Percentiles rank a stretch among this genome's conserved stretches.
Conservation (phyloP, 2,888 invertebrate species). For the Drosophila subquinaria region DNA sequence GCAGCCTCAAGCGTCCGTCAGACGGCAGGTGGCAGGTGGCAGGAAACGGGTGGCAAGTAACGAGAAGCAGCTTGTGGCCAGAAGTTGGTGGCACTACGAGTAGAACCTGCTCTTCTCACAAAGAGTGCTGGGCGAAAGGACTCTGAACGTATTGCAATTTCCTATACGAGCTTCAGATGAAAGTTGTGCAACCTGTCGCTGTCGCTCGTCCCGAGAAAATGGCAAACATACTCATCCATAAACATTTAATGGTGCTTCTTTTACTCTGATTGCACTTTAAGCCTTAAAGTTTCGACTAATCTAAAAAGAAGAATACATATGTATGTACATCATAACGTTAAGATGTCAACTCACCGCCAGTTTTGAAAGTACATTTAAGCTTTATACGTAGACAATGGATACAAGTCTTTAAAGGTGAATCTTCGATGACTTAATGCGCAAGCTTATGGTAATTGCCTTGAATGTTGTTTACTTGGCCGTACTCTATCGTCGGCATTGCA, state of each 20-base stretch:
- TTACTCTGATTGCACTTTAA: constrained; percentile 19
- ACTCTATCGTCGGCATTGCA: too few relatives aligned
- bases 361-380: background rate
- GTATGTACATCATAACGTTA: background rate
- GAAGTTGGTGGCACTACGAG: background rate
- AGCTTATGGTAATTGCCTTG: too few relatives aligned
- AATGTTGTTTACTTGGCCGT: too few relatives aligned
- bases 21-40: background rate
- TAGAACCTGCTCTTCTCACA: background rate
- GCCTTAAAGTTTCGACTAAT: constrained; percentile 2
- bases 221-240: constrained; percentile 21
- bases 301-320: background rate
- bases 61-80: constrained; percentile 20
- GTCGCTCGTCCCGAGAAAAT: constrained; percentile 8
- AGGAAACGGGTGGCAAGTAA: background rate
- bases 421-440: background rate
- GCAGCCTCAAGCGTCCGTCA: constrained; percentile 36
- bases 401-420: background rate
- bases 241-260: constrained; percentile 11
- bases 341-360: background rate
- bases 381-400: background rate
- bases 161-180: constrained; percentile 3
- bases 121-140: background rate
- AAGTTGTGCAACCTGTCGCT: constrained; percentile 8
- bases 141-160: constrained; percentile 25